Evolutionary conservation across 2,113 vertebrate genomes (phyloP).

Genomic region (Dipodomys ordii): DNA sequence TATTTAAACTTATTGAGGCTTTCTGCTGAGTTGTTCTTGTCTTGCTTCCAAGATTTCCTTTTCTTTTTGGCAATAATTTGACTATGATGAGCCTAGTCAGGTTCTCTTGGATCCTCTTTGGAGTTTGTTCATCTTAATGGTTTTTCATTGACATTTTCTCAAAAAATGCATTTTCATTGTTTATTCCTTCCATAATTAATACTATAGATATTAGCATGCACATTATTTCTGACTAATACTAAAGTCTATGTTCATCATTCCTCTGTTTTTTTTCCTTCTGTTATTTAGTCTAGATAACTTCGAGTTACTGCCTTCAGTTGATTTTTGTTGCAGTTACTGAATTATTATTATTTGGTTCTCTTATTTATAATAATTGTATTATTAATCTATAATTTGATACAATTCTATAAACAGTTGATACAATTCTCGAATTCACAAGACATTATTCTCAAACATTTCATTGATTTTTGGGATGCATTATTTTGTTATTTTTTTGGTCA

Average conservation of each 20-base stretch:
- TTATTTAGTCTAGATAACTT: background rate
- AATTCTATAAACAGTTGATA: no score
- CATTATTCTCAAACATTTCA: background rate
- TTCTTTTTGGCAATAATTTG: no score
- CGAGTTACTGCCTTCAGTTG: background rate
- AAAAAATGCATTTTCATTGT: background rate
- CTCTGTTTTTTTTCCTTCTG: background rate
- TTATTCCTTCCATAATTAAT: background rate
- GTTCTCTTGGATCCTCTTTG: background rate
- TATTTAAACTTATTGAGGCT: background rate
- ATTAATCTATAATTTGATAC: background rate
- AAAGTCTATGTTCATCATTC: background rate
- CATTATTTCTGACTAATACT: background rate
- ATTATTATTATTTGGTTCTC: background rate
- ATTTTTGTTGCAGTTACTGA: background rate
- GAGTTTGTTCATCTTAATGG: background rate
- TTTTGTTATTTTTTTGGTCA: background rate
- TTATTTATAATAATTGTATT: background rate
- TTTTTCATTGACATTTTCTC: background rate
- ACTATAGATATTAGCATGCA: no score
- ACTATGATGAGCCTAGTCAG: background rate
- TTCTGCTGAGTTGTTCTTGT: background rate
- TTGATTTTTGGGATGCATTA: background rate
- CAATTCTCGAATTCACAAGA: background rate
- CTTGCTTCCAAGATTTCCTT: background rate